Base-by-base conservation (phyloP, 2,888 invertebrate genomes). In the Drosophila yooni region DNA sequence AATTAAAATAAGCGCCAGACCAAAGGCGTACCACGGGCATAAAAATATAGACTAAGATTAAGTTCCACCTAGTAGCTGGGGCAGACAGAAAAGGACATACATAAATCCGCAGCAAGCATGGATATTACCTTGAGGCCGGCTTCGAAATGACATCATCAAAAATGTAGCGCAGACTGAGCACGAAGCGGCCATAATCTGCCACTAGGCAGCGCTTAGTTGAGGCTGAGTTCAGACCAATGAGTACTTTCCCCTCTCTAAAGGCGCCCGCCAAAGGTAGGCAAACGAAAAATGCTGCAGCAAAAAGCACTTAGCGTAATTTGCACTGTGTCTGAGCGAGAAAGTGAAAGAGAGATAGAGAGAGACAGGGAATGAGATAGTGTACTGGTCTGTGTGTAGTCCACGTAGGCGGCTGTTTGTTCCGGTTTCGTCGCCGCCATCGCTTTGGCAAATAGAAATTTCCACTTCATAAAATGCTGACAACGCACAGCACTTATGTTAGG, bases 391-490 rank as follows among this genome's bases (percentile, higher is more conserved):
- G 57, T 65, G 40, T 53, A 25, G 40, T 27, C 53, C 48, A 40
- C 53, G 61, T 70, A 61, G 76, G 68, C 63, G 73, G 62, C 83
- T 85, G 88, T 83, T 88, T 88, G 88, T 85, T 87, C 86, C 81
- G 89, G 79, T 78, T 88, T 83, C 74, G 80, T 75, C 74, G 77
- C 70, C 74, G 83, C 68, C 67, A 70, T 76, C 67, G 82, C 83
- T 85, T 79, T 82, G 79, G 79, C 81, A 86, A 89, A 78, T 84
- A 82, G 82, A 84, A 91, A 90, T 90, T 91, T 91, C 84, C 91
- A 90, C 91, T 89, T 89, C 89, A 90, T 91, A 90, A 91, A 90
- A 91, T 81, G 88, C 86, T 88, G 87, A 87, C 86, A 86, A 74
- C 81, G 85, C 78, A 76, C 66, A 78, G 85, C 88, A 83, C 88